Conservation (phyloP, 2,797 vertebrate species). For the Cyclura pinguis region DNA sequence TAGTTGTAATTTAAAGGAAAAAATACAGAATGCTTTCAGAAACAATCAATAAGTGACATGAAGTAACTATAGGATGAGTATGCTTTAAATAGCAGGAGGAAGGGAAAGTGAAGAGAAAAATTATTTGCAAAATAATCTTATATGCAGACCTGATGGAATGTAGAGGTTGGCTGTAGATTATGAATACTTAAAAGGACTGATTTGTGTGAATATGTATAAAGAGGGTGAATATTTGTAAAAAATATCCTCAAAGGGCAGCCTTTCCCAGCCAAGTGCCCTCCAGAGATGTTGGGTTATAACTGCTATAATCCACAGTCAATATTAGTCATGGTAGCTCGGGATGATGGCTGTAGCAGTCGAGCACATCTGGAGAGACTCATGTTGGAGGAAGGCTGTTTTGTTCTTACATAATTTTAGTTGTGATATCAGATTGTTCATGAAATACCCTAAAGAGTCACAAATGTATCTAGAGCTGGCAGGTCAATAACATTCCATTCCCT, state of each 20-base stretch:
- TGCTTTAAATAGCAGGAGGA: slow-evolving; percentile 45
- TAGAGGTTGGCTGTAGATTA: slow-evolving; percentile 6
- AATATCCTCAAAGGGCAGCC: not conserved
- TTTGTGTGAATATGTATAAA: not conserved
- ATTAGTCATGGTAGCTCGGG: not conserved
- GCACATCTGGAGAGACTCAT: not conserved
- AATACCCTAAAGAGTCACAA: not conserved
- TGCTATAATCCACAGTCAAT: not conserved
- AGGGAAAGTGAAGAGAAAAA: slow-evolving; percentile 34
- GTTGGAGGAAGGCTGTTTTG: too few relatives aligned
- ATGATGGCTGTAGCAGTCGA: not conserved
- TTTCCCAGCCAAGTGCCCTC: not conserved
- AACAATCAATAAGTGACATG: slow-evolving; percentile 50
- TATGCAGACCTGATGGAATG: slow-evolving; percentile 15
- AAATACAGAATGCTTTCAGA: slow-evolving; percentile 58
- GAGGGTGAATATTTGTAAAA: too few relatives aligned
- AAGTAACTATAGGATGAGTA: slow-evolving; percentile 33
- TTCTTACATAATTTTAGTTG: not conserved
- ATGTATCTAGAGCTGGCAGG: too few relatives aligned
- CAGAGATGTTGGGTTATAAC: not conserved
- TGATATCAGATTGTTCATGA: not conserved
- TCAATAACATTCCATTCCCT: too few relatives aligned
- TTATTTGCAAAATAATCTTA: slow-evolving; percentile 48
- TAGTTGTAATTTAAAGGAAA: slow-evolving; percentile 52
- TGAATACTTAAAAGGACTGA: not conserved